Base-by-base conservation (phyloP, 2,888 invertebrate species). In the Colostygia pectinataria region DNA sequence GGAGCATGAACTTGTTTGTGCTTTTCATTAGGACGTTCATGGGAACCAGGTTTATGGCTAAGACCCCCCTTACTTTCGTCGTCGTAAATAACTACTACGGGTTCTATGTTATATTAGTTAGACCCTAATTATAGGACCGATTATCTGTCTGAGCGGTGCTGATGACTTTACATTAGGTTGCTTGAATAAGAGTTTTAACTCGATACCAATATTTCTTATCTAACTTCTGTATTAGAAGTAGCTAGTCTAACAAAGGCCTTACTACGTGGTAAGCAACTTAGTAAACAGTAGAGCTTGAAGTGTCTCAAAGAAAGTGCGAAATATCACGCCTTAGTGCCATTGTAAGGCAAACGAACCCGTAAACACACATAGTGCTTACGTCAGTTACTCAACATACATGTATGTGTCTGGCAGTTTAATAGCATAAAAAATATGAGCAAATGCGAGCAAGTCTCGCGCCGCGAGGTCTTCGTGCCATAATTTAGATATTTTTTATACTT, bases 251-350 rank as follows among this genome's bases (percentile, higher is more conserved):
- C n/a, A n/a, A n/a, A n/a, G n/a, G n/a, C n/a, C n/a, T n/a, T 10
- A 25, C 38, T 14, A 14, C 7, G 14, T 43, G 4, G 24, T 25
- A 25, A 15, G 4, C 14, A 39, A 23, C 14, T 20, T 33, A 33
- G 23, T 39, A 46, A 28, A 31, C 7, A 47, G 38, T 55, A 50
- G 29, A 59, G 53, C 55, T 49, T 52, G 23, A 53, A 65, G 57
- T 52, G 61, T 55, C 54, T 57, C 24, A 53, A 66, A 69, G 86
- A 86, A 86, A 86, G 86, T 87, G 87, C 64, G 74, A 87, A 84
- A 86, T 86, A 75, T 80, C 80, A 65, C 84, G 70, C 61, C 45
- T 62, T 57, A 61, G 74, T 77, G 82, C 64, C 71, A 85, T 83
- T 70, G 66, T 63, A 64, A 69, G 66, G 65, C 66, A 72, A 72